Evolutionary conservation across 2,888 invertebrate genomes (phyloP).

Genomic region (Laspeyria flexula): DNA sequence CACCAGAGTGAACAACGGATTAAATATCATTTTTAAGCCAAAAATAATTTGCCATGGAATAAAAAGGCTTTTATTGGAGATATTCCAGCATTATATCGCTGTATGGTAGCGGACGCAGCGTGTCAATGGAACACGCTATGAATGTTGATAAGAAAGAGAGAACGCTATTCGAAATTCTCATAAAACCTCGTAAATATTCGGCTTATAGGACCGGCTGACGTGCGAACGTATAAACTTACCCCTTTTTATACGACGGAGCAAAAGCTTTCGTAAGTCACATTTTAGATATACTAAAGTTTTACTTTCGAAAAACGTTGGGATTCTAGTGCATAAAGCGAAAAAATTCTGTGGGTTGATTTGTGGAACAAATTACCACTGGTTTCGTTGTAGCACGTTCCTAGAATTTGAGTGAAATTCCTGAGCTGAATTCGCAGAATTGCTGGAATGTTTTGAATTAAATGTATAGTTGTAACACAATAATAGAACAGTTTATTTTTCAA

Average conservation of each 20-base stretch:
- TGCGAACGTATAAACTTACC: constrained; percentile 23
- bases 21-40: constrained; percentile 10
- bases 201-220: constrained; percentile 25
- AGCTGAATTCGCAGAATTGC: background rate
- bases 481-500: background rate
- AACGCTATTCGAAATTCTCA: constrained; percentile 43
- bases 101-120: constrained; percentile 14
- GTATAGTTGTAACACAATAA: background rate
- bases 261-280: constrained; percentile 12
- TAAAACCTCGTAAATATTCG: constrained; percentile 54
- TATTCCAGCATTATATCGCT: constrained; percentile 16
- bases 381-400: background rate
- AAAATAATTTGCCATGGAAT: constrained; percentile 13
- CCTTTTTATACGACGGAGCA: constrained; percentile 22
- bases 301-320: constrained; percentile 15
- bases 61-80: constrained; percentile 15
- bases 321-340: constrained; percentile 22
- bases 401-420: background rate
- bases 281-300: constrained; percentile 23
- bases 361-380: background rate
- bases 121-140: constrained; percentile 44
- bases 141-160: constrained; percentile 37
- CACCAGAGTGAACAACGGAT: constrained; percentile 3
- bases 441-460: background rate
- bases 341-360: constrained; percentile 25